Evolutionary conservation across 2,113 vertebrate species (phyloP).

Genomic region (Gnathonemus echidnorhynchus): DNA sequence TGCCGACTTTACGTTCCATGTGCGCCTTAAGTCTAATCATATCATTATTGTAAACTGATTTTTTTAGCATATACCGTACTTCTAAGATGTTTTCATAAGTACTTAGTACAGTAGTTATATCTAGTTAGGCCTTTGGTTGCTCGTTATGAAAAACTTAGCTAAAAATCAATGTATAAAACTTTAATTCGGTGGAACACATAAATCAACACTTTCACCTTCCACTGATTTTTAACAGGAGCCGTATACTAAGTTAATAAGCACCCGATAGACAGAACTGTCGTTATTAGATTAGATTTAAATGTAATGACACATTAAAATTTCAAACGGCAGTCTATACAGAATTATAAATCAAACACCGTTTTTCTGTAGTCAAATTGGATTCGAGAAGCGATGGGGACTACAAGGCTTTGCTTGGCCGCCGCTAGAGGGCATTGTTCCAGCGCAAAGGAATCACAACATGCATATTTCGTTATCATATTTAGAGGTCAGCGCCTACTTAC

Average conservation of each 20-base stretch:
- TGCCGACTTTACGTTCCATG: not conserved
- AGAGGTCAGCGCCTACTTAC: not conserved
- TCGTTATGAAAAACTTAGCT: not conserved
- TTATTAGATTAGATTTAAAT: not conserved
- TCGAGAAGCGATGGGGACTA: not conserved
- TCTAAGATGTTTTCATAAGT: not conserved
- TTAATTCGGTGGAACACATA: not conserved
- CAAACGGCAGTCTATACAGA: not conserved
- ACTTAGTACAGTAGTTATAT: not conserved
- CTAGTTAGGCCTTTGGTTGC: not conserved
- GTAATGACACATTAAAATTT: not conserved
- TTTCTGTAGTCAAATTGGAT: not conserved
- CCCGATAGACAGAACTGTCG: not conserved
- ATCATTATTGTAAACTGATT: not conserved
- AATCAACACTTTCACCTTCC: not conserved
- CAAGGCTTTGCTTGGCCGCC: not conserved
- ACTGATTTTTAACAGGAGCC: not conserved
- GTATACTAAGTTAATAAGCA: not conserved
- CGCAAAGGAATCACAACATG: not conserved
- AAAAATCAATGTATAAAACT: not conserved
- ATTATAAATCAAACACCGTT: not conserved
- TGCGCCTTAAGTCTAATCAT: not conserved
- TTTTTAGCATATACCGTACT: not conserved
- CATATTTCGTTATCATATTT: not conserved
- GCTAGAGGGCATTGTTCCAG: slow-evolving; percentile 20